Evolutionary conservation across 2,888 invertebrate genomes (phyloP), one percentile per base, ranked within the genome.

Genomic region (Nomada goodeniana): DNA sequence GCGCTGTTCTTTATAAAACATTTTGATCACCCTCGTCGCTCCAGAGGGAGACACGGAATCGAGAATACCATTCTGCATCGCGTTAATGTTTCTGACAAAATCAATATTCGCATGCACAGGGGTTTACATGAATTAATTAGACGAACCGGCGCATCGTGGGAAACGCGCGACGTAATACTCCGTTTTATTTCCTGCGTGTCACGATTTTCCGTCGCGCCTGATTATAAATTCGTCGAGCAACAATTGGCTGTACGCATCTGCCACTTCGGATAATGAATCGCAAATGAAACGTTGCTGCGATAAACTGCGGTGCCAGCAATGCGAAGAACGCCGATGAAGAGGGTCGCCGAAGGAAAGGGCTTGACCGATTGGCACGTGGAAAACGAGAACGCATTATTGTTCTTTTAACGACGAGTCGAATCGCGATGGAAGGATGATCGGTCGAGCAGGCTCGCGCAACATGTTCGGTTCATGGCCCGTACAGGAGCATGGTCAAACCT

Each of bases 81-180:
- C 60, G 79, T 61, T 78, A 78, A 71, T 65, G 29, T 47, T 55
- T 57, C 29, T 5, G 20, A 2, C 15, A 20, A 67, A 70, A 80
- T 79, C 78, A 80, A 80, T 80, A 80, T 80, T 78, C 71, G 79
- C 79, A 67, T 13, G 18, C 42, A 26, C 50, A 18, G 23, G 13
- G 23, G 42, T 70, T 60, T 70, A 50, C 53, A 47, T 42, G 47
- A 60, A 65, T 78, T 67, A 60, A 80, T 77, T 63, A 59, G 20
- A 78, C 42, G 36, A 36, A 7, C 36, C 36, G 36, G 5, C 36
- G 36, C 7, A 36, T 11, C 57, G 63, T 2, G 52, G n/a, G n/a
- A 57, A 20, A 50, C 59, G 47, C 71, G 53, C 2, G 47, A 65
- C 50, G 29, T 26, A 11, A 67, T 65, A 50, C 18, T n/a, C 65